phyloP scores from a whole-genome alignment of 2,113 vertebrate genomes.

The Ranitomeya variabilis region DNA sequence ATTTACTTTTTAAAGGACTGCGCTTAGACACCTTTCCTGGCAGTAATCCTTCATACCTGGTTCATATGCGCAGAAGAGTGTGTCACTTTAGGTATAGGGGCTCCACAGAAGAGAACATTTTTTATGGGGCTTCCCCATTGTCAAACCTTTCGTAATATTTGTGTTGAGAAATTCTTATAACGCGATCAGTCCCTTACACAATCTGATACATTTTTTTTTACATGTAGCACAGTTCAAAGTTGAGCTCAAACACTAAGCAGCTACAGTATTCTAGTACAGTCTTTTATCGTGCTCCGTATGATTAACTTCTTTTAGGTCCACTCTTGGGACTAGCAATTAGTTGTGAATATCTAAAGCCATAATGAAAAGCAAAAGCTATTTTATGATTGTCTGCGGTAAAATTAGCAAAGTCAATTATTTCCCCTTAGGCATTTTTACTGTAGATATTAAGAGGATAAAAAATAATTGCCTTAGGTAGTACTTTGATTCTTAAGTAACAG shows the following conservation, averaged over 20 bases:
- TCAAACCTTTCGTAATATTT: not conserved
- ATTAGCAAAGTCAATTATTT: constrained; percentile 84
- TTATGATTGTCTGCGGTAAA: constrained; percentile 79
- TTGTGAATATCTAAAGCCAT: constrained; percentile 68
- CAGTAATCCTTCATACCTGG: too few relatives aligned
- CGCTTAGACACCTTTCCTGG: too few relatives aligned
- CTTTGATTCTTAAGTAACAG: constrained; percentile 80
- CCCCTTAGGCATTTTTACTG: constrained; percentile 75
- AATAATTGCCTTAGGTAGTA: constrained; percentile 78
- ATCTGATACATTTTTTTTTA: not conserved
- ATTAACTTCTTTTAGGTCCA: constrained; percentile 67
- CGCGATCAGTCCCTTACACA: not conserved
- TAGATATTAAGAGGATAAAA: constrained; percentile 75
- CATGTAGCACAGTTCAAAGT: constrained; percentile 16
- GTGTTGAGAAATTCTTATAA: not conserved
- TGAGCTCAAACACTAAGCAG: constrained; percentile 53
- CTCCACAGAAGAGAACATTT: not conserved
- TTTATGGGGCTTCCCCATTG: not conserved
- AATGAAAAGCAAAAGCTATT: constrained; percentile 79
- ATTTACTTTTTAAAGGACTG: too few relatives aligned
- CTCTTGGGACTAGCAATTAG: constrained; percentile 71
- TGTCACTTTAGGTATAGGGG: not conserved
- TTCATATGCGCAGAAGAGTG: too few relatives aligned
- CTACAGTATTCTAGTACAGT: constrained; percentile 64
- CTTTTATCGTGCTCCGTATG: constrained; percentile 66